Evolutionary conservation across 2,797 vertebrate species (phyloP), one percentile per base, ranked within the genome.

Genomic region (Eleutherodactylus coqui): DNA sequence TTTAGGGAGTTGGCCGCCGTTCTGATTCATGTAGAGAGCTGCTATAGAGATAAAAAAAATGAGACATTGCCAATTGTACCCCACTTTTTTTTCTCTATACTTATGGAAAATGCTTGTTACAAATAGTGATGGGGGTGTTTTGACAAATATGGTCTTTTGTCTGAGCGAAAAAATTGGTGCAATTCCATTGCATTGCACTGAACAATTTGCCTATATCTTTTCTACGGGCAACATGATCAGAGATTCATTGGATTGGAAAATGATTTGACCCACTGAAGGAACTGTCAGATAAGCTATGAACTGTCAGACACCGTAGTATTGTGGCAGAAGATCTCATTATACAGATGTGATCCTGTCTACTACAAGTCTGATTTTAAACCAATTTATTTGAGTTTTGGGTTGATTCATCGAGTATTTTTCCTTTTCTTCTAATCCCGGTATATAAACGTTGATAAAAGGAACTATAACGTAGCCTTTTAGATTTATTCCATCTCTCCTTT

Each of bases 401-500:
- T 19, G 4, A 58, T 60, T 83, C 51, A 83, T 58, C 27, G n/a
- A 21, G 51, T 60, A 41, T 79, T 73, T 62, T 81, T 24, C 32
- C 17, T 36, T 62, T 80, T 51, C 53, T 38, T 75, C 55, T 91
- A 90, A 90, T 88, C 85, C 88, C 88, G 89, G 82, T 78, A 85
- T 90, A 90, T 78, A 75, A 89, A 88, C 89, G 73, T n/a, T 70
- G 90, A 90, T 89, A 91, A 90, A 91, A 90, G 85, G 89, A 91
- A 88, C 88, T 82, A 79, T 70, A 79, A 82, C 89, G 89, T 82
- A 75, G 69, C 88, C 91, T 16, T n/a, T n/a, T 34, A 70, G 73
- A 64, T 87, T 89, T 84, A 76, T 85, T 75, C 88, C 64, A 82
- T 90, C 87, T 89, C 90, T 89, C 85, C 88, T 84, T 80, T 86